Evolutionary conservation across 1,140 invertebrate genomes (phyloP).

Genomic region (Cydia splendana): DNA sequence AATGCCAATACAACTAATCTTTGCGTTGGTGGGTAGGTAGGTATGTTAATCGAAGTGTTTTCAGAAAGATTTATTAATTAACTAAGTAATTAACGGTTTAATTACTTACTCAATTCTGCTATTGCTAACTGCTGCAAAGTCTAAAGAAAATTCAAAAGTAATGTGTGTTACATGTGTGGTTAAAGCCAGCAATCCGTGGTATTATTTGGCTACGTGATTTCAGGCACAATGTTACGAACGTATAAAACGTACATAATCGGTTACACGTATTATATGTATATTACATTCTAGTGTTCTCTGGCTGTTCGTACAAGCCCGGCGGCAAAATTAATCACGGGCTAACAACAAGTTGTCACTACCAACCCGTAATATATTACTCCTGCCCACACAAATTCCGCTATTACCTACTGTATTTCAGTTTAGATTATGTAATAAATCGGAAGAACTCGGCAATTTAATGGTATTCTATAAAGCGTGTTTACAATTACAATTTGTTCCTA

Average conservation of each 20-base stretch:
- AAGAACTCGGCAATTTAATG: background rate
- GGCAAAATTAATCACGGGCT: conserved; percentile 28
- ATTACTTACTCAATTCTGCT: background rate
- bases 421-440: conserved; percentile 8
- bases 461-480: too few species aligned
- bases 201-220: background rate
- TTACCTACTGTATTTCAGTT: conserved; percentile 22
- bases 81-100: too few species aligned
- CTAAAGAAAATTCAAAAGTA: background rate
- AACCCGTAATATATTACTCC: conserved; percentile 17
- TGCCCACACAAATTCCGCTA: conserved; percentile 23
- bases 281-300: conserved; percentile 5
- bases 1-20: too few species aligned
- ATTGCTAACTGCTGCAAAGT: background rate
- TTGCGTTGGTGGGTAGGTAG: too few species aligned
- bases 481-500: too few species aligned
- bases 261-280: conserved; percentile 6
- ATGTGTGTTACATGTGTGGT: background rate
- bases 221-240: background rate
- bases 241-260: conserved; percentile 24
- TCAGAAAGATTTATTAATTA: too few species aligned
- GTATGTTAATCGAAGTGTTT: too few species aligned
- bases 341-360: conserved; percentile 29
- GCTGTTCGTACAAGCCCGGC: conserved; percentile 19
- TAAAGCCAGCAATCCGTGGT: background rate